Conservation (phyloP, 2,113 vertebrate genomes). For the Nyctibius bracteatus region DNA sequence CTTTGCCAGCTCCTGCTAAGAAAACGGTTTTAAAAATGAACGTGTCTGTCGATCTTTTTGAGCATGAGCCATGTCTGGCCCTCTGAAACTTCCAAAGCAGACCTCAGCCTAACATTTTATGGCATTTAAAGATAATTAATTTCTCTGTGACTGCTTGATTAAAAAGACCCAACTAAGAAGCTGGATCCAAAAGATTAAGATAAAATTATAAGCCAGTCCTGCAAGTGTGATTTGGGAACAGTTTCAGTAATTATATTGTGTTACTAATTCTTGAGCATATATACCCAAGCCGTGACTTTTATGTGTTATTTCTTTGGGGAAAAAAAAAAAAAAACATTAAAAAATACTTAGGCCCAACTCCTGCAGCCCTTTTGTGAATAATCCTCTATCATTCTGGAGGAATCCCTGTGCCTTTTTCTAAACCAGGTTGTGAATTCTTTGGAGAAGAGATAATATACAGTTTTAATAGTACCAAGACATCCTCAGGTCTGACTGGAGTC, state of each 20-base stretch:
- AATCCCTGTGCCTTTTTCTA: background rate
- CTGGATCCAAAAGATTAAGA: conserved; percentile 32
- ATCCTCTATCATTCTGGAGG: background rate
- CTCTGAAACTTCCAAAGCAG: background rate
- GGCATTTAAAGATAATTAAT: conserved; percentile 57
- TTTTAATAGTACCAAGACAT: background rate
- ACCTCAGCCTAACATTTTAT: background rate
- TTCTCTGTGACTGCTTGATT: conserved; percentile 53
- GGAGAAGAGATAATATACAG: background rate
- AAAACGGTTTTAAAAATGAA: background rate
- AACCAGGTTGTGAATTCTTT: background rate
- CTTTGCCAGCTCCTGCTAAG: conserved; percentile 3
- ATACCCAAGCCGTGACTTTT: background rate
- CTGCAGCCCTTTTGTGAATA: background rate
- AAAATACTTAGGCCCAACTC: background rate
- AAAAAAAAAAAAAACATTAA: background rate
- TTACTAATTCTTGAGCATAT: background rate
- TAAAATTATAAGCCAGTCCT: conserved; percentile 15
- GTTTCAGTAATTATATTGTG: conserved; percentile 22
- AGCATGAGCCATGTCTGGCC: background rate
- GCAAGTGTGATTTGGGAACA: conserved; percentile 38
- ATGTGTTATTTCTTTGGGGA: background rate
- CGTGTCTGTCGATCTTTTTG: background rate
- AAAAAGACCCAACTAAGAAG: conserved; percentile 27
- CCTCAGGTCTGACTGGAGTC: background rate